phyloP scores from a whole-genome alignment of 2,113 vertebrate species.

The Ia io region DNA sequence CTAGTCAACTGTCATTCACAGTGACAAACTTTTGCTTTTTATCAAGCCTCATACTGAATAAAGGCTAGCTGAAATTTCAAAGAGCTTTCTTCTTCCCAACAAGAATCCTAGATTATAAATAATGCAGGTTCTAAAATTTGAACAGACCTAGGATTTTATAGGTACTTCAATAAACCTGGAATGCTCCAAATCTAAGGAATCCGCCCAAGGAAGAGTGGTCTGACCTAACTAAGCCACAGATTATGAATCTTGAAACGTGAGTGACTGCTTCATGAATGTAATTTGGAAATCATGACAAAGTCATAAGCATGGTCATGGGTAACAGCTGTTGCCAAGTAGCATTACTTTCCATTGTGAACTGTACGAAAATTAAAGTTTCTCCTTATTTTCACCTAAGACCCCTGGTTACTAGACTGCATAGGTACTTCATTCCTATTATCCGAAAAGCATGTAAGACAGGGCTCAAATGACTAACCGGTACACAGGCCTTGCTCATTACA shows the following conservation, averaged over 20 bases:
- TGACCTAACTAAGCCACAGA: neutral
- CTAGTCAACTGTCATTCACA: neutral
- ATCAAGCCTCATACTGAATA: neutral
- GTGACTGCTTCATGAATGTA: neutral
- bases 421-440: neutral
- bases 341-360: neutral
- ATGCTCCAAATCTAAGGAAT: neutral
- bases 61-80: neutral
- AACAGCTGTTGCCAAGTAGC: neutral
- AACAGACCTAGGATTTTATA: neutral
- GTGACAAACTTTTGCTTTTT: neutral
- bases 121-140: neutral
- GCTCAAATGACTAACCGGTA: neutral
- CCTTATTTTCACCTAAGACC: neutral
- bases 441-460: neutral
- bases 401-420: neutral
- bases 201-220: neutral
- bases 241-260: neutral
- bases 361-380: neutral
- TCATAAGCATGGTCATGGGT: neutral
- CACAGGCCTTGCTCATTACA: neutral
- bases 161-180: neutral
- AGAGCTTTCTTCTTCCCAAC: neutral
- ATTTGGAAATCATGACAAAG: neutral
- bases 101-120: neutral